These are phyloP conservation scores for Euproctis similis DNA, from an alignment of 2,888 invertebrate species.

Conservation along the genomic window DNA sequence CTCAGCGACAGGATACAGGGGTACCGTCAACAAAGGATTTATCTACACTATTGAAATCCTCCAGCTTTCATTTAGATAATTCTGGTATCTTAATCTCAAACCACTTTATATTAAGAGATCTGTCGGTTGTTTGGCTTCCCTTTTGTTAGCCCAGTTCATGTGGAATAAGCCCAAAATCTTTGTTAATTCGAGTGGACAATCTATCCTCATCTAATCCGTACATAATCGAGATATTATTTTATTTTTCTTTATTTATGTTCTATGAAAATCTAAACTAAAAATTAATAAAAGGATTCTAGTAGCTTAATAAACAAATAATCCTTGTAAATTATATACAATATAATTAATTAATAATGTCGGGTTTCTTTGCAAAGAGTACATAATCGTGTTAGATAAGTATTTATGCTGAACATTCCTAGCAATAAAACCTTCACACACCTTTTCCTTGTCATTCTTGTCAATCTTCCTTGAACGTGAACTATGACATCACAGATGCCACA, in stretches of 20 bases:
- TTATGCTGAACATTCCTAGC: conserved; percentile 6
- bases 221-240: no score
- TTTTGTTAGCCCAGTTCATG: no score
- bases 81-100: conserved; percentile 24
- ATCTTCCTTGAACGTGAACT: conserved; percentile 7
- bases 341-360: conserved; percentile 12
- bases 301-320: conserved; percentile 9
- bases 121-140: conserved; percentile 3
- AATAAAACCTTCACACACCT: conserved; percentile 11
- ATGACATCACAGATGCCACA: conserved; percentile 6
- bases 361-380: conserved; percentile 2
- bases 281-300: no score
- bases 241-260: no score
- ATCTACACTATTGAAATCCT: conserved; percentile 30
- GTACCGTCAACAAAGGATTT: conserved; percentile 39
- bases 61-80: no score
- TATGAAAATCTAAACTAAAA: no score
- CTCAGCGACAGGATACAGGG: conserved; percentile 41
- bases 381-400: conserved; percentile 5
- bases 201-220: no score
- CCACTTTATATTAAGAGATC: conserved; percentile 18
- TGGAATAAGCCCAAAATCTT: no score
- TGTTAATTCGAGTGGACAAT: no score
- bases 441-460: conserved; percentile 14
- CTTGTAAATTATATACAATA: conserved; percentile 5